Evolutionary conservation across 2,888 invertebrate species (phyloP), one percentile per base, ranked within the genome.

Genomic region (Boloria selene): DNA sequence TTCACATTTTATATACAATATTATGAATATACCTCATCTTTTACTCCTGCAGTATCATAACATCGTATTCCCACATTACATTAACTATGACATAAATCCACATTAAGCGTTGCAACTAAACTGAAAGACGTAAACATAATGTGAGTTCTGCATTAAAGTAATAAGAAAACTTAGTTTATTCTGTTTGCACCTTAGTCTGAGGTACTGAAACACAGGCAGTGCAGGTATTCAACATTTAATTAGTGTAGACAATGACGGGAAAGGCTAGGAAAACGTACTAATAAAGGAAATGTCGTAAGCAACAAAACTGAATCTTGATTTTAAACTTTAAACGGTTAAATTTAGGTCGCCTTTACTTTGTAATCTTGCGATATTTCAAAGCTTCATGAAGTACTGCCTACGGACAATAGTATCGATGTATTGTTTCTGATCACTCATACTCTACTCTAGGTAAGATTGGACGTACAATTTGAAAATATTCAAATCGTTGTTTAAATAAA

Each of bases 121-220:
- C 45, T 52, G 60, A 61, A 69, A 69, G 69, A 68, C 67, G 59
- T 68, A 70, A 69, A 70, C 56, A 65, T 67, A 70, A 68, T 70
- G 72, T 71, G 72, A 74, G 72, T 74, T 54, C 38, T 74, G 75
- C 75, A 76, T 79, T 76, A 75, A 77, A 76, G 76, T 77, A 78
- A 79, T 84, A 81, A 80, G 73, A 75, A 79, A 82, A 82, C 76
- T 84, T 81, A 69, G 65, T 68, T 74, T 75, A 72, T 73, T 76
- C 70, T 74, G 75, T 81, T 77, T 73, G 73, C 76, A 74, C 74
- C 75, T 67, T 47, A 45, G 31, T 44, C 55, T 44, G 44, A 55
- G 52, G 26, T 31, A n/a, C 31, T 52, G 51, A 52, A 44, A 31
- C 50, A 63, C 45, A 64, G 51, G n/a, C 61, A 17, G 58, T 50